Percentiles rank a stretch among this genome's conserved stretches.
Evolutionary conservation across 2,888 invertebrate species (phyloP).

Genomic region (Tinea pellionella): DNA sequence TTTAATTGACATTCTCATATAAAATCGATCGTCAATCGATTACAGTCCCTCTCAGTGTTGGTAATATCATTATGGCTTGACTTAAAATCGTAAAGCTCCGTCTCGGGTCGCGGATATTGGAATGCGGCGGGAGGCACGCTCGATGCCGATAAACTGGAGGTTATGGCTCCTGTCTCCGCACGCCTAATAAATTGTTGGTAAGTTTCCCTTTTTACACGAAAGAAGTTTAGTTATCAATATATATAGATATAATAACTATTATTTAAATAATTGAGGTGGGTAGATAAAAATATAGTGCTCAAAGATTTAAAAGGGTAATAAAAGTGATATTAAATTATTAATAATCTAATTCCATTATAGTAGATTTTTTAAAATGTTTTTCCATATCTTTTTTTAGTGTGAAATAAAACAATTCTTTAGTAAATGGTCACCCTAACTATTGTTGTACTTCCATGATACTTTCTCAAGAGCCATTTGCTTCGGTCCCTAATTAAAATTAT

Average conservation of each 20-base stretch:
- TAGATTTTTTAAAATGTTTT: no score
- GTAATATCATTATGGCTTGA: background rate
- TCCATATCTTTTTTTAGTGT: no score
- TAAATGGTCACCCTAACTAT: background rate
- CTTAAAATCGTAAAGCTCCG: slow-evolving; percentile 16
- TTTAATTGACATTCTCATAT: slow-evolving; percentile 17
- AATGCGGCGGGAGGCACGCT: slow-evolving; percentile 54
- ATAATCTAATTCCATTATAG: no score
- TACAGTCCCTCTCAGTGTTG: slow-evolving; percentile 22
- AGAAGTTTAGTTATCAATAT: background rate
- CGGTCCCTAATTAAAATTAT: slow-evolving; percentile 42
- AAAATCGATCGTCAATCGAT: slow-evolving; percentile 53
- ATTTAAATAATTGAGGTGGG: no score
- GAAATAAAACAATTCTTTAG: no score
- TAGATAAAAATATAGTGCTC: no score
- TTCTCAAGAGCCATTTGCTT: slow-evolving; percentile 31
- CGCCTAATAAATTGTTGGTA: background rate
- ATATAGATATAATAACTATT: no score
- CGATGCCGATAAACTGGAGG: slow-evolving; percentile 28
- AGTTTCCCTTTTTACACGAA: background rate
- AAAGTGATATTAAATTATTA: no score
- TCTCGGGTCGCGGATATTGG: slow-evolving; percentile 45
- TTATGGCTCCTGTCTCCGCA: slow-evolving; percentile 25
- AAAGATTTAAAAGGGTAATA: no score
- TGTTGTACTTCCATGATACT: slow-evolving; percentile 24